Evolutionary conservation across 2,797 vertebrate species (phyloP).

Genomic region (Astyanax mexicanus): DNA sequence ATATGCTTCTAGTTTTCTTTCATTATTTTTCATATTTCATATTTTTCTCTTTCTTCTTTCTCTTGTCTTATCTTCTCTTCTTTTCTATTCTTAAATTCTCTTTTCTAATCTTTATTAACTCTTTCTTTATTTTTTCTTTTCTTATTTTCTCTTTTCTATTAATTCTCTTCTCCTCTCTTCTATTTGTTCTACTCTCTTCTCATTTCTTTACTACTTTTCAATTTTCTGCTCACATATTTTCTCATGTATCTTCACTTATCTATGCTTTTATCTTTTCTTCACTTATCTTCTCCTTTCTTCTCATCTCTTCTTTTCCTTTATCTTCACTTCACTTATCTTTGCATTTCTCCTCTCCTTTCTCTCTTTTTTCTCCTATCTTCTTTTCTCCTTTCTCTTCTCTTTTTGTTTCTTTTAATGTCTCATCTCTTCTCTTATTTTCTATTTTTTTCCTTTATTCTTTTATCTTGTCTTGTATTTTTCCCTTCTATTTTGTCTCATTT

Average conservation of each 20-base stretch:
- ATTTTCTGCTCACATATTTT: too few species aligned
- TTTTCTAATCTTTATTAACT: too few species aligned
- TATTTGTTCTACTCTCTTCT: not conserved
- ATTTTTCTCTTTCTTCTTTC: too few species aligned
- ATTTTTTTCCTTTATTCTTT: not conserved
- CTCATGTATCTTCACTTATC: conserved; percentile 23
- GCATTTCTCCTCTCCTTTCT: not conserved
- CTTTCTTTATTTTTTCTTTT: not conserved
- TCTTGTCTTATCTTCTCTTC: not conserved
- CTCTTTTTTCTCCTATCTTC: not conserved
- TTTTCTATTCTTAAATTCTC: not conserved
- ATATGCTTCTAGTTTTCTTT: too few species aligned
- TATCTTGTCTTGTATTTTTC: not conserved
- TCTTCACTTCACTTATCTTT: too few species aligned
- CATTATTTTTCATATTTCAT: too few species aligned
- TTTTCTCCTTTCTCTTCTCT: not conserved
- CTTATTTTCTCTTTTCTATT: not conserved
- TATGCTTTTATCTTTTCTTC: too few species aligned
- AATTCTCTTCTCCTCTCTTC: not conserved
- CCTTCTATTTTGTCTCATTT: not conserved
- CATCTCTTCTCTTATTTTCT: not conserved
- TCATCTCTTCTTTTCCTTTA: too few species aligned
- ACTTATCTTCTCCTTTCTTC: too few species aligned
- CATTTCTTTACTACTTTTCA: too few species aligned
- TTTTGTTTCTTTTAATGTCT: too few species aligned